Evolutionary conservation across 1,140 invertebrate species (phyloP).

Genomic region (Elymnias hypermnestra): DNA sequence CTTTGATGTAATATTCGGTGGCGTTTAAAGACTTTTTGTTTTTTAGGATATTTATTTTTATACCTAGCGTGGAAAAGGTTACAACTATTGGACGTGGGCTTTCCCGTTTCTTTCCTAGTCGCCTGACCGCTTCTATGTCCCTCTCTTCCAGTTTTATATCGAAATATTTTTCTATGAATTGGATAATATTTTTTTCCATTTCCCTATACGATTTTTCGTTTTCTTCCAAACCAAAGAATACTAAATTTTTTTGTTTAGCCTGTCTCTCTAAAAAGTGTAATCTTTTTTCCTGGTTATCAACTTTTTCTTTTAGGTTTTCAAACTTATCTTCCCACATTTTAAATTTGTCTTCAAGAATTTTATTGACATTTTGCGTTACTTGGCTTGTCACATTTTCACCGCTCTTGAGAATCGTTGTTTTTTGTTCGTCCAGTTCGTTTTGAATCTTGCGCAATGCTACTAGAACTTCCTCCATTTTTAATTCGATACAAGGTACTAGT

Average conservation of each 20-base stretch:
- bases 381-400: constrained; percentile 3
- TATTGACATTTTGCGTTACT: constrained; percentile 3
- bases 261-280: constrained; percentile 10
- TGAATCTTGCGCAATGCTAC: background rate
- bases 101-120: constrained; percentile 1
- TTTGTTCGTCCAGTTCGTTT: constrained; percentile 3
- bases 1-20: constrained; percentile 13
- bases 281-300: constrained; percentile 5
- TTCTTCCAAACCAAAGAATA: constrained; percentile 11
- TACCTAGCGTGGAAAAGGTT: constrained; percentile 13
- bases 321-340: background rate
- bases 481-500: too few relatives aligned
- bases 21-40: constrained; percentile 5
- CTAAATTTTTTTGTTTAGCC: background rate
- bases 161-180: constrained; percentile 4
- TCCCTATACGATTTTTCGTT: constrained; percentile 1
- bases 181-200: background rate
- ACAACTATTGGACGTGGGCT: constrained; percentile 14
- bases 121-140: constrained; percentile 2
- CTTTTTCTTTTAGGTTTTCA: constrained; percentile 10
- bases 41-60: constrained; percentile 6
- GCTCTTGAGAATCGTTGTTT: background rate
- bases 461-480: background rate
- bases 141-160: background rate
- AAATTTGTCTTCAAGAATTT: constrained; percentile 6